Evolutionary conservation across 2,888 invertebrate genomes (phyloP).

Genomic region (Heliothis peltigera): DNA sequence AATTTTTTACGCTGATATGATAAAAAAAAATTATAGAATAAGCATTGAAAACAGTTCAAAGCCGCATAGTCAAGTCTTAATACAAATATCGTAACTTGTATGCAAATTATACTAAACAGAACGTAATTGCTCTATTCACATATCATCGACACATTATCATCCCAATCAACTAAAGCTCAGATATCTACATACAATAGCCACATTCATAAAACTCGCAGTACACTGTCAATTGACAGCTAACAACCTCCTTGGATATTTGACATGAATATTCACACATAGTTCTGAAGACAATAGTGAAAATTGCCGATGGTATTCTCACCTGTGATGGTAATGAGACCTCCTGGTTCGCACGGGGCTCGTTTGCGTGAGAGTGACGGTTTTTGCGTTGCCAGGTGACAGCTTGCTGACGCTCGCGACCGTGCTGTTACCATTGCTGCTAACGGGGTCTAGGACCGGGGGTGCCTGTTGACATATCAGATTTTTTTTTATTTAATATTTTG

Average conservation of each 20-base stretch:
- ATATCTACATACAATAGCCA: slow-evolving; percentile 40
- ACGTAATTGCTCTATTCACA: slow-evolving; percentile 18
- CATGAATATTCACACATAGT: slow-evolving; percentile 46
- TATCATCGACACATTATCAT: slow-evolving; percentile 27
- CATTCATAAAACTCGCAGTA: slow-evolving; percentile 20
- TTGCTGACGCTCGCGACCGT: slow-evolving; percentile 83
- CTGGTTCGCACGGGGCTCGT: slow-evolving; percentile 87
- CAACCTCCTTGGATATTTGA: slow-evolving; percentile 18
- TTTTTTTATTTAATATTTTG: not conserved
- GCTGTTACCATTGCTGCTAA: slow-evolving; percentile 86
- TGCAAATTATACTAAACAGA: slow-evolving; percentile 15
- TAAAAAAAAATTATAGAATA: too few relatives aligned
- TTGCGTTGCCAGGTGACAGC: slow-evolving; percentile 83
- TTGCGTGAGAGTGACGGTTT: slow-evolving; percentile 83
- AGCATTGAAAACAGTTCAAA: not conserved
- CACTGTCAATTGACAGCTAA: slow-evolving; percentile 20
- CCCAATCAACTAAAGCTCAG: slow-evolving; percentile 52
- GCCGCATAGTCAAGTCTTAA: not conserved
- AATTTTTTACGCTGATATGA: too few relatives aligned
- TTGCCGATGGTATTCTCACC: slow-evolving; percentile 68
- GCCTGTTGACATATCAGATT: slow-evolving; percentile 65
- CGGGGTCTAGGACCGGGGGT: slow-evolving; percentile 76
- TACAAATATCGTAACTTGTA: not conserved
- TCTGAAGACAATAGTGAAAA: slow-evolving; percentile 76
- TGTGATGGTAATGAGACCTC: slow-evolving; percentile 86